These are phyloP conservation scores for Lasaia peninsularis DNA, from an alignment of 1,140 invertebrate species.

Conservation along the genomic window DNA sequence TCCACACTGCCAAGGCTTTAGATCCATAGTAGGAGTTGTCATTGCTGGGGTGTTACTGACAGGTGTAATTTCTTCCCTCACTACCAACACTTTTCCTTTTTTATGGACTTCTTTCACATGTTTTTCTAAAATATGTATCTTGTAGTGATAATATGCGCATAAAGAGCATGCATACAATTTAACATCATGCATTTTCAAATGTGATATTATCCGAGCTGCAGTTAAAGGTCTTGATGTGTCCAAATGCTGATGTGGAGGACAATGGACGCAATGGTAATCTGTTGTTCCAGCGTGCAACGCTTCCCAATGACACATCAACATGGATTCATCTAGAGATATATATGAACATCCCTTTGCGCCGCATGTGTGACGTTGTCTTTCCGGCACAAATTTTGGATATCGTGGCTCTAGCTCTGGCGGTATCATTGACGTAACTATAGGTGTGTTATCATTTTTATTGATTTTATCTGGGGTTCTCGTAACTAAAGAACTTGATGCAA, in stretches of 20 bases:
- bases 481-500: conserved; percentile 84
- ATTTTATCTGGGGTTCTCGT: conserved; percentile 48
- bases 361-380: conserved; percentile 83
- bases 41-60: conserved; percentile 27
- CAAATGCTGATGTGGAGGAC: conserved; percentile 66
- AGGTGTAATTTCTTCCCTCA: conserved; percentile 72
- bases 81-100: conserved; percentile 76
- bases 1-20: conserved; percentile 84
- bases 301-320: conserved; percentile 84
- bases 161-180: conserved; percentile 83
- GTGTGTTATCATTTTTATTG: conserved; percentile 21
- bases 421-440: conserved; percentile 23
- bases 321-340: conserved; percentile 83
- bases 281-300: conserved; percentile 81
- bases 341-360: conserved; percentile 84
- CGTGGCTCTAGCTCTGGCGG: conserved; percentile 38
- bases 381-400: conserved; percentile 81
- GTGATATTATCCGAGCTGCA: conserved; percentile 80
- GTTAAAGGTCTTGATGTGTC: conserved; percentile 49
- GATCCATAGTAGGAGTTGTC: conserved; percentile 63
- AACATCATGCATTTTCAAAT: conserved; percentile 86
- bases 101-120: conserved; percentile 82
- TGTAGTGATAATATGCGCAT: conserved; percentile 82
- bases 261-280: conserved; percentile 84
- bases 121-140: conserved; percentile 80